Evolutionary conservation across 1,140 invertebrate genomes (phyloP), one percentile per base, ranked within the genome.

Genomic region (Wasmannia auropunctata): DNA sequence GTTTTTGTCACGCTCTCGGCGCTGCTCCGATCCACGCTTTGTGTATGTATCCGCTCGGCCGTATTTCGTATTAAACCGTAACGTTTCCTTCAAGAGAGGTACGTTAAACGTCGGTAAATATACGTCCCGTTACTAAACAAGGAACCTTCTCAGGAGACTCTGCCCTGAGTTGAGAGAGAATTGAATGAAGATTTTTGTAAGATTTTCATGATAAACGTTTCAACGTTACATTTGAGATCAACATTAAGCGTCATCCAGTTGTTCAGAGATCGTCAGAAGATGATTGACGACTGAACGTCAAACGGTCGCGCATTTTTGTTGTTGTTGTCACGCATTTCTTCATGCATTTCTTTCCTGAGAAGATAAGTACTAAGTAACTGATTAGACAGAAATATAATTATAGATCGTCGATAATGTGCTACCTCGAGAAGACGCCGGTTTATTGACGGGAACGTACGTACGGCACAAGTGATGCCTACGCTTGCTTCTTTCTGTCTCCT

Each of bases 1-100:
- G 87, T 88, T 89, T 88, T 88, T 58, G 40, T 86, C 49, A 69
- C 86, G 76, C 87, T 54, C 87, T 70, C 87, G 65, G 10, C 67
- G 3, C 60, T n/a, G 37, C 79, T 58, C 76, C 76, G 65, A 85
- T 87, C 46, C 51, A 79, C 49, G 75, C 51, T 75, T 81, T 76
- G 31, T 60, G 43, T 51, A 34, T 3, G 58, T 46, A 54, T 46
- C 11, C n/a, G 58, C 28, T 56, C 75, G 51, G 22, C n/a, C 28
- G n/a, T 72, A 54, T 72, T 22, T 37, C 43, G 62, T n/a, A n/a
- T 10, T 19, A 40, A 34, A 40, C 3, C 28, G 37, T 80, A 79
- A n/a, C n/a, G n/a, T 76, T 88, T 88, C 16, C 65, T 70, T 80
- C n/a, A n/a, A 34, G 37, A 6, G 37, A 34, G 14, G n/a, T 46